Base-by-base conservation (phyloP, 2,113 vertebrate species). In the Melozone crissalis region DNA sequence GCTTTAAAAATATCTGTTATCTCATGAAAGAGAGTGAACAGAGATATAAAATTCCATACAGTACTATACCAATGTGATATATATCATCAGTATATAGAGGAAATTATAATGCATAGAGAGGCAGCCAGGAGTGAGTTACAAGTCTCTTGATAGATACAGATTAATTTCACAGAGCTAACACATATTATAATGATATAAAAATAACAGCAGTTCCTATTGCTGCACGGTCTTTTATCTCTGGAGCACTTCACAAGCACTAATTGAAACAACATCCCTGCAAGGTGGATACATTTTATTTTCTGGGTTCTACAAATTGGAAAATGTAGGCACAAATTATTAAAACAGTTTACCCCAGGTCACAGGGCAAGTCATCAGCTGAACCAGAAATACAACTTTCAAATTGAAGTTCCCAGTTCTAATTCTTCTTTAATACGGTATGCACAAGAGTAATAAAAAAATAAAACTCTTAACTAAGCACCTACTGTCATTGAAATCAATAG, bases 231-330 rank as follows among this genome's bases (percentile, higher is more conserved):
- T 93, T 76, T 80, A 92, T 81, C 54, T 74, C 33, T 33, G 65
- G 30, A 47, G 49, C 31, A 23, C 41, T 76, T 83, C 30, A 75
- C 55, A 86, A 92, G 43, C 43, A 58, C 26, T 94, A 81, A 92
- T 31, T 93, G 80, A 92, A 96, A 88, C 37, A 84, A 74, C 24
- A 81, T 16, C 33, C 35, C 84, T 92, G 43, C n/a, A 81, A 93
- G 68, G 43, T 49, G 66, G 44, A 23, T 57, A 54, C 68, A 35
- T 92, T 73, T 86, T 80, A 74, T 80, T 94, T 23, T 46, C 55
- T 58, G 63, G 9, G 23, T 90, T 55, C 51, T 84, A 66, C 79
- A 90, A 86, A 88, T 15, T 55, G 14, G 49, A 49, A 94, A 77
- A 92, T n/a, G 18, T 92, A 77, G 55, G 51, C 24, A 35, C 41